Base-by-base conservation (phyloP, 2,888 invertebrate genomes). In the Punctoribates punctum region DNA sequence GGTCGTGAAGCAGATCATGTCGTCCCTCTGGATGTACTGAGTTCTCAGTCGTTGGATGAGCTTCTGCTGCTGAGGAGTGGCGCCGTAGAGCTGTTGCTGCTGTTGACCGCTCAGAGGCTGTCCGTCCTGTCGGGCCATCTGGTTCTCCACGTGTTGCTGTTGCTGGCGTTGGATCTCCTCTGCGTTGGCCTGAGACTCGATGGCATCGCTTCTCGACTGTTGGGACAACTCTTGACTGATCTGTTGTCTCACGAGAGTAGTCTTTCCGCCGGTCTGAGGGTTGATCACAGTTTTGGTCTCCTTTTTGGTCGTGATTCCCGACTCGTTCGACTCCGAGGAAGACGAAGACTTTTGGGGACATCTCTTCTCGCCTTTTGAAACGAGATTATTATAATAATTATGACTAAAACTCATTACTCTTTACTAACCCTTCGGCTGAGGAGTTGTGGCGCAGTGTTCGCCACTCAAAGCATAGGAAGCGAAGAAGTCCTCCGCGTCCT, bases 1-100 rank as follows among this genome's bases (percentile, higher is more conserved):
- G 4, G 60, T 77, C 15, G 77, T 75, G 77, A 79, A 79, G 73
- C 79, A 79, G 11, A 78, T 8, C 38, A 62, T 51, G 34, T 78
- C 75, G 0, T 34, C 76, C n/a, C 48, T 67, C 4, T 54, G 20
- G 38, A 77, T 73, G 54, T 54, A 76, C 20, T 72, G 46, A 42
- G 75, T 77, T 9, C 77, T 27, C 62, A 77, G 13, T 20, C 60
- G 23, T 65, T 77, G 75, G 15, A 73, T 46, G 8, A 70, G 15
- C 17, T 72, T 25, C 34, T 74, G 73, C n/a, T 73, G 73, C 15
- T 73, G 29, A 15, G 70, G 42, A 34, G 72, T 77, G 1, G 46
- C 13, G 23, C 65, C 48, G 13, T 38, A 38, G 0, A 75, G 27
- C 4, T 42, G 23, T 13, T 15, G n/a, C 38, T 75, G 42, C 15